These are phyloP conservation scores for Poecile atricapillus DNA, from an alignment of 2,113 vertebrate species.

Conservation along the genomic window DNA sequence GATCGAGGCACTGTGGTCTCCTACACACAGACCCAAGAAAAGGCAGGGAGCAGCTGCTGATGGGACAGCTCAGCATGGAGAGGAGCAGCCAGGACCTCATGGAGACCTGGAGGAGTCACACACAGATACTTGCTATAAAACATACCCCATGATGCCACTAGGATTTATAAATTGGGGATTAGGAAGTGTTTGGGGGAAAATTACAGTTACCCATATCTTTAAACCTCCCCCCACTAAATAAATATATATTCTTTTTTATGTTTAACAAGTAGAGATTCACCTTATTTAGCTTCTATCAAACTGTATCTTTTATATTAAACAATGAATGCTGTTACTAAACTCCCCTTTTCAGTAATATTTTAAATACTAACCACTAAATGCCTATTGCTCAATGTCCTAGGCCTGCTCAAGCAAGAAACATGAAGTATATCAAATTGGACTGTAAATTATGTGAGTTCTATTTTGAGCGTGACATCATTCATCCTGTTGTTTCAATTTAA, in stretches of 20 bases:
- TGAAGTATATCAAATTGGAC: background rate
- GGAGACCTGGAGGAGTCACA: background rate
- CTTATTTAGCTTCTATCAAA: background rate
- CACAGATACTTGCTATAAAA: background rate
- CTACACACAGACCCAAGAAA: background rate
- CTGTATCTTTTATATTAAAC: background rate
- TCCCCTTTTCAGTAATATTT: background rate
- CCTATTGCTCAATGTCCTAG: background rate
- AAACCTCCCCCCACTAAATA: too few species aligned
- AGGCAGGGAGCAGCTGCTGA: background rate
- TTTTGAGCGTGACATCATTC: conserved; percentile 8
- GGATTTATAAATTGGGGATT: background rate
- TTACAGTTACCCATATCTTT: background rate
- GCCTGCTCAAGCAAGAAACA: background rate
- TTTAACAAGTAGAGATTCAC: background rate
- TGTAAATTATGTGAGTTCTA: conserved; percentile 1
- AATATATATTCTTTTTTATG: background rate
- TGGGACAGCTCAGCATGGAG: background rate
- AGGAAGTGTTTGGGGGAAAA: background rate
- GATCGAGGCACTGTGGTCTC: background rate
- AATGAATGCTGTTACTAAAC: background rate
- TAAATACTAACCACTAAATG: background rate
- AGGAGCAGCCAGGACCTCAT: background rate
- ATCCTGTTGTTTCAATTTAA: conserved; percentile 37
- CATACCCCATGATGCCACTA: background rate